Evolutionary conservation across 2,113 vertebrate genomes (phyloP).

Genomic region (Dendropsophus ebraccatus): DNA sequence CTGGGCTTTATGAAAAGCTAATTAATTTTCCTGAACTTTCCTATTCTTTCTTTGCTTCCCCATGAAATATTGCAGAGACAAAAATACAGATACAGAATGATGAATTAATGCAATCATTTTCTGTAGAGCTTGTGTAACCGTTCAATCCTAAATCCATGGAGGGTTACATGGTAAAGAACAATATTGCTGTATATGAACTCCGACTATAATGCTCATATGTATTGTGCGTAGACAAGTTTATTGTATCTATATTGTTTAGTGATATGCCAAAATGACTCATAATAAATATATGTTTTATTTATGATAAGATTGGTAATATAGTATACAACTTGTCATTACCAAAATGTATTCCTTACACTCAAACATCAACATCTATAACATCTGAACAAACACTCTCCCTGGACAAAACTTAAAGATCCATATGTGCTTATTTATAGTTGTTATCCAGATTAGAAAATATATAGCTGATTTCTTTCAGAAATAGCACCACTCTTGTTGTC

Average conservation of each 20-base stretch:
- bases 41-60: conserved; percentile 12
- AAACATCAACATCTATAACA: too few relatives aligned
- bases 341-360: too few relatives aligned
- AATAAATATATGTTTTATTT: too few relatives aligned
- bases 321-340: background rate
- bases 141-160: conserved; percentile 4
- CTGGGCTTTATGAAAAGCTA: conserved; percentile 47
- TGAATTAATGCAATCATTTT: conserved; percentile 32
- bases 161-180: background rate
- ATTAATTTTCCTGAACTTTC: conserved; percentile 48
- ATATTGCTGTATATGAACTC: background rate
- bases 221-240: background rate
- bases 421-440: too few relatives aligned
- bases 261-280: background rate
- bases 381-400: too few relatives aligned
- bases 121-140: background rate
- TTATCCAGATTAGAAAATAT: too few relatives aligned
- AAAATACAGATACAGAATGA: conserved; percentile 22
- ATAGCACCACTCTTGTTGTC: too few relatives aligned
- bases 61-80: conserved; percentile 27
- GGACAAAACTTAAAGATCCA: too few relatives aligned
- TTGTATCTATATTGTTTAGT: background rate
- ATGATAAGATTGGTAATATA: background rate
- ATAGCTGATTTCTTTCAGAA: too few relatives aligned
- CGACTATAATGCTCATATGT: too few relatives aligned